Percentiles rank a stretch among this genome's conserved stretches.
Evolutionary conservation across 2,888 invertebrate species (phyloP).

Genomic region (Dryobotodes eremita): DNA sequence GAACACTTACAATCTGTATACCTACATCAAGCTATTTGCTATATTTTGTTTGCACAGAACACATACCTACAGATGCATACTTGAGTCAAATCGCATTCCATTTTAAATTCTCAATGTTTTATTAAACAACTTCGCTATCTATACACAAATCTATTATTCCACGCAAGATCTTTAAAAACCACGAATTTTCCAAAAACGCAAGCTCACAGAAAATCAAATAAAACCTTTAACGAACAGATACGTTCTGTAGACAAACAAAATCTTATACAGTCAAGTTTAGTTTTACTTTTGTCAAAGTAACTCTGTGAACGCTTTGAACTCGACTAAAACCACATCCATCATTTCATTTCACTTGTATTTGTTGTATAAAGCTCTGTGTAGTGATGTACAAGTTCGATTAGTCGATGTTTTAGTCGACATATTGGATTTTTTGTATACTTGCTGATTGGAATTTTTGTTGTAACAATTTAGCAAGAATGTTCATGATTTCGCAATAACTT

Average conservation of each 20-base stretch:
- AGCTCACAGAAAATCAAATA: slow-evolving; percentile 29
- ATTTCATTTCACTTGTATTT: slow-evolving; percentile 63
- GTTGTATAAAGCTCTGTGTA: slow-evolving; percentile 47
- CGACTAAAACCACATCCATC: slow-evolving; percentile 57
- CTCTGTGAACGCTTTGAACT: slow-evolving; percentile 45
- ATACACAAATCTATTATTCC: neutral
- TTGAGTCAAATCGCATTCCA: neutral
- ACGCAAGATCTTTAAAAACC: neutral
- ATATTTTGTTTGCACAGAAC: neutral
- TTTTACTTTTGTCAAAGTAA: slow-evolving; percentile 41
- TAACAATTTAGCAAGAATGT: too few relatives aligned
- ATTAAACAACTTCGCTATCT: neutral
- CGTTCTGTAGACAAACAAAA: slow-evolving; percentile 32
- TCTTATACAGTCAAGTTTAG: slow-evolving; percentile 34
- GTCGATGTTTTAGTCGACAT: slow-evolving; percentile 30
- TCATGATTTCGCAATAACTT: neutral
- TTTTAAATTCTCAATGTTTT: neutral
- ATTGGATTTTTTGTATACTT: neutral
- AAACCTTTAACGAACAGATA: slow-evolving; percentile 13
- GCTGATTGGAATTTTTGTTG: neutral
- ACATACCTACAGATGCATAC: neutral
- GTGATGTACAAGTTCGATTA: slow-evolving; percentile 41
- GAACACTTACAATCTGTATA: neutral
- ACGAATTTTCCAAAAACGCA: slow-evolving; percentile 2
- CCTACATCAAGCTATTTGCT: neutral